phyloP scores from a whole-genome alignment of 2,113 vertebrate species.

The Bombycilla garrulus region DNA sequence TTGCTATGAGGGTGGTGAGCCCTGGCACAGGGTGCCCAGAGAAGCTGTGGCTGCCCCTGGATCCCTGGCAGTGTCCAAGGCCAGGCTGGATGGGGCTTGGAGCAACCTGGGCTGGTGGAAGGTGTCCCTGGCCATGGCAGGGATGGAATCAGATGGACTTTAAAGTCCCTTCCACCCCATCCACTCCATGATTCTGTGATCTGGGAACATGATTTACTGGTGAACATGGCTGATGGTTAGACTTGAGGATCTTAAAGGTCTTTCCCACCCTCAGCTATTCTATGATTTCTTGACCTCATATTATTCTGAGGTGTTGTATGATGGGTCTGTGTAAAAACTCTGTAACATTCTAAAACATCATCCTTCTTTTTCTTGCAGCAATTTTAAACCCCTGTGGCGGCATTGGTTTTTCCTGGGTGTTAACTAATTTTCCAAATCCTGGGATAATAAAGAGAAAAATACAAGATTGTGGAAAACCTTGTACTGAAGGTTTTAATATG shows the following conservation, averaged over 20 bases:
- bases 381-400: background rate
- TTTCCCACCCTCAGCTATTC: background rate
- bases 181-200: background rate
- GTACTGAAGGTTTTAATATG: background rate
- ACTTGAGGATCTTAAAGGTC: no score
- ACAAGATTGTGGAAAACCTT: background rate
- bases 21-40: background rate
- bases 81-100: accelerated
- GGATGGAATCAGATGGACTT: accelerated
- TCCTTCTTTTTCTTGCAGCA: background rate
- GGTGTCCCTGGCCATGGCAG: background rate
- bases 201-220: background rate
- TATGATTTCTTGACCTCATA: background rate
- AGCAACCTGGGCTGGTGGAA: accelerated
- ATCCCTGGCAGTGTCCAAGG: background rate
- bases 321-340: background rate
- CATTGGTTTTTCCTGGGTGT: background rate
- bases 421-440: background rate
- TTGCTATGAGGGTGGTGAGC: accelerated
- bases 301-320: background rate
- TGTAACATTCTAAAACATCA: background rate
- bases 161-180: accelerated
- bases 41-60: background rate
- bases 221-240: no score
- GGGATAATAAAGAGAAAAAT: background rate